These are phyloP conservation scores for Leucozona laternaria DNA, from an alignment of 2,888 invertebrate genomes.

Conservation along the genomic window DNA sequence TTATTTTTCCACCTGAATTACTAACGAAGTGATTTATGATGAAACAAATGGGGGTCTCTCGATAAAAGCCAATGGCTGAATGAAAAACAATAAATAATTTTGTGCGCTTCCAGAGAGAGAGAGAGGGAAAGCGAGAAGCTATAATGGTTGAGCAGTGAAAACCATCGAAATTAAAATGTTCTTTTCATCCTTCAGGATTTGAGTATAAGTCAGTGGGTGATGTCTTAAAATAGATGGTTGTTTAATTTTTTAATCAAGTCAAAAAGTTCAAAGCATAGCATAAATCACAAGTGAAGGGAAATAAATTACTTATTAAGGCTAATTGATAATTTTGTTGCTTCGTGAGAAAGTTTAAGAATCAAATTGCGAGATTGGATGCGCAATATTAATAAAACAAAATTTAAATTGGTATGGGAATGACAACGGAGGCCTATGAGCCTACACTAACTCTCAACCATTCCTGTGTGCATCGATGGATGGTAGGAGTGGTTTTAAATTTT, in stretches of 20 bases:
- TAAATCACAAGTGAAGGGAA: constrained; percentile 7
- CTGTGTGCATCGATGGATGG: no score
- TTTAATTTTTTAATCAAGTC: constrained; percentile 26
- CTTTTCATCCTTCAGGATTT: not conserved
- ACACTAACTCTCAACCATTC: no score
- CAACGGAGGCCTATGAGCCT: no score
- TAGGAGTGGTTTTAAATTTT: no score
- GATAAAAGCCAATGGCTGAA: constrained; percentile 53
- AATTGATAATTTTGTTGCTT: not conserved
- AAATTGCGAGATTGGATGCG: not conserved
- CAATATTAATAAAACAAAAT: no score
- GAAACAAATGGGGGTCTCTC: constrained; percentile 54
- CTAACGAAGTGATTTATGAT: constrained; percentile 64
- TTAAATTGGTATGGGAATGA: no score
- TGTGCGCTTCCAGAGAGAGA: not conserved
- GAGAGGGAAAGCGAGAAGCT: not conserved
- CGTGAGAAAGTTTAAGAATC: not conserved
- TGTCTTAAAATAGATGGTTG: constrained; percentile 8
- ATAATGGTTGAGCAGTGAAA: not conserved
- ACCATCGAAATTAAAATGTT: constrained; percentile 16
- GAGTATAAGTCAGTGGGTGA: not conserved
- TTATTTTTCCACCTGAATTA: constrained; percentile 49
- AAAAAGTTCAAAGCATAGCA: not conserved
- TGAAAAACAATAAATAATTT: constrained; percentile 36
- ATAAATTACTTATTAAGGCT: not conserved